Evolutionary conservation across 1,140 invertebrate species (phyloP), one percentile per base, ranked within the genome.

Genomic region (Bradynema listronoti): DNA sequence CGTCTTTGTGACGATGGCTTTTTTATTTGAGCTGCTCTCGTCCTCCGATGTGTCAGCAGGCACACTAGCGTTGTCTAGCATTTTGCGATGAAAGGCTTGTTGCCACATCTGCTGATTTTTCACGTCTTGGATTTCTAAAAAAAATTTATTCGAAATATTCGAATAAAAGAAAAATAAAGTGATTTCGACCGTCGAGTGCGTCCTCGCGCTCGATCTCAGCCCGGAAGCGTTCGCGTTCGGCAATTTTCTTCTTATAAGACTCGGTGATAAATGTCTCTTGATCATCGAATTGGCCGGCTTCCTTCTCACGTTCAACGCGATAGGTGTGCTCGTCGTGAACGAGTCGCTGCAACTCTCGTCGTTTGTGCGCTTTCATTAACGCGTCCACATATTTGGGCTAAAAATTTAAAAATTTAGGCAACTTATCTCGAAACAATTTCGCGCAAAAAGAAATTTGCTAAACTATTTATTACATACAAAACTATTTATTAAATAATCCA

Each of bases 361-460:
- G 2, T 45, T 63, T 63, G 46, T 63, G 61, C 22, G 61, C 57
- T 4, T 64, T 43, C 9, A 62, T 30, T 14, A 63, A 19, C 49
- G 45, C 46, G 36, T 63, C 42, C n/a, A 61, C 61, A 47, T 63
- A 63, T 53, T 63, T 63, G 29, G 61, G 61, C 61, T 61, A 27
- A 61, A 61, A 25, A n/a, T 47, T n/a, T n/a, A n/a, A n/a, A n/a
- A n/a, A n/a, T n/a, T n/a, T n/a, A n/a, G n/a, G n/a, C n/a, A n/a
- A n/a, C n/a, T n/a, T n/a, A n/a, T n/a, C n/a, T n/a, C n/a, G n/a
- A n/a, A n/a, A n/a, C n/a, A n/a, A n/a, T n/a, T n/a, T n/a, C n/a
- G n/a, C n/a, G n/a, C n/a, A n/a, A n/a, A n/a, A n/a, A n/a, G n/a
- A n/a, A n/a, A n/a, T n/a, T n/a, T n/a, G n/a, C n/a, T n/a, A n/a